phyloP scores from a whole-genome alignment of 2,888 invertebrate species.

The Papilio protenor region DNA sequence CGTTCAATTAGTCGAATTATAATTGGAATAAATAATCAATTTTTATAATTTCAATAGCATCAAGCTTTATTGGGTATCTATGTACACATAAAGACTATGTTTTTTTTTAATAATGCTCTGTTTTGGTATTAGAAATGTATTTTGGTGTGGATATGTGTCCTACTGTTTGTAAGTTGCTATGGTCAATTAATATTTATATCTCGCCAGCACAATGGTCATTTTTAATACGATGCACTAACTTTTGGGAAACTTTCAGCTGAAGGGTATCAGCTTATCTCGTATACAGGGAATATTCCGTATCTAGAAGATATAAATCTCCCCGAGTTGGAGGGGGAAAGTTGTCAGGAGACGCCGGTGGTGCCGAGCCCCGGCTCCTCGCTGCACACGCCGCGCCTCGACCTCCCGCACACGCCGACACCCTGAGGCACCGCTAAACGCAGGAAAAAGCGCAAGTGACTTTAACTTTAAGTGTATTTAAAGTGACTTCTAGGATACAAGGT shows the following conservation, averaged over 20 bases:
- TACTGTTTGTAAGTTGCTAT: conserved; percentile 17
- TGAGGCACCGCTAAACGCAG: conserved; percentile 53
- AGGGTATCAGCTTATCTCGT: conserved; percentile 83
- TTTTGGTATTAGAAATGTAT: conserved; percentile 3
- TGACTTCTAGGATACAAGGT: background rate
- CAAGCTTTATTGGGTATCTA: background rate
- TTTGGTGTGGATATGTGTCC: background rate
- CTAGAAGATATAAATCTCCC: conserved; percentile 80
- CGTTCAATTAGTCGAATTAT: background rate
- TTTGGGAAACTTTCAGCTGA: conserved; percentile 77
- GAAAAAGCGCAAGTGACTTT: conserved; percentile 20
- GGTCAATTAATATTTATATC: background rate
- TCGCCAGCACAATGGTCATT: background rate
- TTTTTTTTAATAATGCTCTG: background rate
- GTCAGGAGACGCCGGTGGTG: conserved; percentile 62
- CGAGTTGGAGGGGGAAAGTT: conserved; percentile 70
- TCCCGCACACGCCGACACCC: conserved; percentile 64
- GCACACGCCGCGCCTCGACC: conserved; percentile 74
- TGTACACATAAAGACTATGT: background rate
- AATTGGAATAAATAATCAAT: background rate
- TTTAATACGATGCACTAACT: conserved; percentile 42
- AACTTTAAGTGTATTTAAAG: conserved; percentile 1
- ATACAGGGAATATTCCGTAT: conserved; percentile 83
- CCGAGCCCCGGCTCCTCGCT: conserved; percentile 65
- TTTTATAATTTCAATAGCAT: background rate